phyloP scores from a whole-genome alignment of 2,113 vertebrate species.

The Seriola dumerili region DNA sequence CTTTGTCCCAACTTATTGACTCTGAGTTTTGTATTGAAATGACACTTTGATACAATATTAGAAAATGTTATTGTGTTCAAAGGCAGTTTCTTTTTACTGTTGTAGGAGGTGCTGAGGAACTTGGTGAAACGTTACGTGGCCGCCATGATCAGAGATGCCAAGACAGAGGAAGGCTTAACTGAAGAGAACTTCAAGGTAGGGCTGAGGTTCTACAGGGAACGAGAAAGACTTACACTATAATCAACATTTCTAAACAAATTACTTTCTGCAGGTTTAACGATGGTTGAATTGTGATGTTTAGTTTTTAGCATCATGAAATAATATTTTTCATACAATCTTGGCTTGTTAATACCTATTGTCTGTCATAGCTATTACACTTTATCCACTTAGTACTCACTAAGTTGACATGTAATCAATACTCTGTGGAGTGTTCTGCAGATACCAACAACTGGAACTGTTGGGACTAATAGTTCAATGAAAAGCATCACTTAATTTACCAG shows the following conservation, averaged over 20 bases:
- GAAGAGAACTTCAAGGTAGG: conserved; percentile 98
- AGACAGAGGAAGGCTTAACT: conserved; percentile 98
- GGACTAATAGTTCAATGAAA: not conserved
- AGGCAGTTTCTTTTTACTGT: conserved; percentile 8
- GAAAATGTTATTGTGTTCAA: not conserved
- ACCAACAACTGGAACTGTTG: not conserved
- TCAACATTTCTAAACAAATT: too few relatives aligned
- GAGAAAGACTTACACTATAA: too few relatives aligned
- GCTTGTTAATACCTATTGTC: not conserved
- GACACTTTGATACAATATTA: not conserved
- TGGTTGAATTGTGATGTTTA: too few relatives aligned
- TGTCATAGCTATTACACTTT: not conserved
- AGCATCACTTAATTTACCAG: not conserved
- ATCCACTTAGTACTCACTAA: conserved; percentile 2
- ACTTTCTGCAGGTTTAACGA: too few relatives aligned
- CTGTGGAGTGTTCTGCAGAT: not conserved
- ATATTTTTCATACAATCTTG: too few relatives aligned
- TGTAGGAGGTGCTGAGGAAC: conserved; percentile 96
- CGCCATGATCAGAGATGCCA: conserved; percentile 98
- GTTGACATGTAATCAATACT: not conserved
- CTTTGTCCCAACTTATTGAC: not conserved
- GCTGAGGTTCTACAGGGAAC: too few relatives aligned
- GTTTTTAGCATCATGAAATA: too few relatives aligned
- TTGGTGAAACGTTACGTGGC: conserved; percentile 98
- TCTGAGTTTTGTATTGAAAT: conserved; percentile 6